Percentiles rank a stretch among this genome's conserved stretches.
phyloP scores from a whole-genome alignment of 2,113 vertebrate species.

The Nothocercus nigrocapillus region DNA sequence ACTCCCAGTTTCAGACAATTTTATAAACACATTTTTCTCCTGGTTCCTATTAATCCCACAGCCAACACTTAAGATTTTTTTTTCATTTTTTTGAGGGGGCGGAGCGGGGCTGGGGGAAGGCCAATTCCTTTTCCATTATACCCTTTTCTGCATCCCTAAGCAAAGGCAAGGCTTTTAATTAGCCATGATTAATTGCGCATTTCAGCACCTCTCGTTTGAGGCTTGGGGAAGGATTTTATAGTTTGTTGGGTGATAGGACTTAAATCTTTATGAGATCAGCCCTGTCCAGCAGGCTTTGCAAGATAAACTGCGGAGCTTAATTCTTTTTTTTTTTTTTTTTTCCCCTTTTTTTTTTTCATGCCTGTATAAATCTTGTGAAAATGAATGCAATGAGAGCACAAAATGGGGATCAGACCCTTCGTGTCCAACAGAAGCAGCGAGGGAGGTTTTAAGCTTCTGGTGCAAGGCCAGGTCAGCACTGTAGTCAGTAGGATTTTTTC shows the following conservation, averaged over 20 bases:
- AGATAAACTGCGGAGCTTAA: constrained; percentile 3
- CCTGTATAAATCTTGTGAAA: neutral
- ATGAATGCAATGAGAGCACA: neutral
- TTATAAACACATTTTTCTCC: neutral
- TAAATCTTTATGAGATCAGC: constrained; percentile 45
- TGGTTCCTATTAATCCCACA: neutral
- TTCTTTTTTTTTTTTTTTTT: neutral
- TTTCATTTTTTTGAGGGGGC: neutral
- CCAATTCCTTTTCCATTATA: neutral
- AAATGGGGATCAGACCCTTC: neutral
- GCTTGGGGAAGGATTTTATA: constrained; percentile 32
- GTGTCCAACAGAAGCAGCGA: neutral
- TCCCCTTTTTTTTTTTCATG: neutral
- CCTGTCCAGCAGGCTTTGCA: neutral
- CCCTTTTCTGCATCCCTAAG: constrained; percentile 10
- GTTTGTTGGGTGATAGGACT: constrained; percentile 25
- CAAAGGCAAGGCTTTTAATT: constrained; percentile 31
- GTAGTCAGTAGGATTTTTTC: neutral
- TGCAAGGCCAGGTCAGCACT: neutral
- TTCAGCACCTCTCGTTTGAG: constrained; percentile 38
- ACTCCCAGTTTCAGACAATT: neutral
- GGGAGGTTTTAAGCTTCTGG: neutral
- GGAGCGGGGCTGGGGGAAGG: neutral
- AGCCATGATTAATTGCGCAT: constrained; percentile 20
- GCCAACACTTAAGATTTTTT: neutral